Conservation (phyloP, 1,140 invertebrate species). For the Meloidogyne floridensis region DNA sequence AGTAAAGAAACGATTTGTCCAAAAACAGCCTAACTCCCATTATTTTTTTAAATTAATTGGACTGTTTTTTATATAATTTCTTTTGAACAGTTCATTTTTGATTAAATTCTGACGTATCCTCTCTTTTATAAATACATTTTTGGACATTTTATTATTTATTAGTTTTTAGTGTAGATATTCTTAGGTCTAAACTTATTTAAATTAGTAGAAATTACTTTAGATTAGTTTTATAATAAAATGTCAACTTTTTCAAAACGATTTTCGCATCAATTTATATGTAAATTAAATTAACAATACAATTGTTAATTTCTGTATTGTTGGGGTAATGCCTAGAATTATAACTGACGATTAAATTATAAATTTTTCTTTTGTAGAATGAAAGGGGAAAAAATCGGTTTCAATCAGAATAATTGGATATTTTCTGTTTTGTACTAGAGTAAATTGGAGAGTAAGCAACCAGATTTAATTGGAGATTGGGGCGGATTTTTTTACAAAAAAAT, state of each 20-base stretch:
- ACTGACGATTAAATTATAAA: background rate
- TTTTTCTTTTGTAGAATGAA: too few species aligned
- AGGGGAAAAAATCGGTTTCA: too few species aligned
- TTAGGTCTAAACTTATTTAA: too few species aligned
- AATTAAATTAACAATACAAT: background rate
- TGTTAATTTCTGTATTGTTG: background rate
- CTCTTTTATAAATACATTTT: background rate
- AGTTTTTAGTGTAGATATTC: background rate
- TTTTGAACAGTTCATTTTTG: background rate
- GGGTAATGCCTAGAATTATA: background rate
- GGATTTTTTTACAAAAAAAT: too few species aligned
- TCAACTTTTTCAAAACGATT: background rate
- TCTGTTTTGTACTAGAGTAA: too few species aligned
- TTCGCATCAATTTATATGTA: background rate
- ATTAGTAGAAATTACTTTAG: too few species aligned
- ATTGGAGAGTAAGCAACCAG: too few species aligned
- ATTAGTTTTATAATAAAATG: background rate
- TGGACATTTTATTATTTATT: background rate
- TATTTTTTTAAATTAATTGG: too few species aligned
- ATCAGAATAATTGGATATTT: too few species aligned
- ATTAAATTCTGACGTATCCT: background rate
- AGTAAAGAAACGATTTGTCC: background rate
- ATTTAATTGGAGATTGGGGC: too few species aligned
- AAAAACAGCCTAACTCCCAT: background rate
- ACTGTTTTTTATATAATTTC: background rate